A percentile compares a stretch with the other conserved stretches of the same genome.
Evolutionary conservation across 2,888 invertebrate genomes (phyloP).

Genomic region (Pediacus dermestoides): DNA sequence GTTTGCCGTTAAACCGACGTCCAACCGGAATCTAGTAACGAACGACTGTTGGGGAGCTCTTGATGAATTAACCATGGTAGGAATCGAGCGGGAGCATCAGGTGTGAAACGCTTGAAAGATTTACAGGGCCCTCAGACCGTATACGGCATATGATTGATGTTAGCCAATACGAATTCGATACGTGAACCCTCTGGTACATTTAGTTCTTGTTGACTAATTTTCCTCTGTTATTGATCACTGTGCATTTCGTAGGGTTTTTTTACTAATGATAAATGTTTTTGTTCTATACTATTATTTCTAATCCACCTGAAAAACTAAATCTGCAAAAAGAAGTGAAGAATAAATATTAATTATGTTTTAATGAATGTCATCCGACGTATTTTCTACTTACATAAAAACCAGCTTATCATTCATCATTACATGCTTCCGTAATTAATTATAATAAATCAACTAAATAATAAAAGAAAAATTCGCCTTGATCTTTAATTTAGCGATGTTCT

Average conservation of each 20-base stretch:
- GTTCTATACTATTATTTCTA: too few relatives aligned
- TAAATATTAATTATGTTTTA: too few relatives aligned
- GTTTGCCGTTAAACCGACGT: neutral
- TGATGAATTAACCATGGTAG: constrained; percentile 26
- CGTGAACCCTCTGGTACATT: neutral
- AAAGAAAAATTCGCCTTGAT: too few relatives aligned
- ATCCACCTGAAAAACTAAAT: too few relatives aligned
- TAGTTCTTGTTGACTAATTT: constrained; percentile 1
- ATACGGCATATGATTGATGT: constrained; percentile 19
- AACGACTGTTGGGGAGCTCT: constrained; percentile 8
- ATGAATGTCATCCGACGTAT: too few relatives aligned
- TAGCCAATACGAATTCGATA: constrained; percentile 8
- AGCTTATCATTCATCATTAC: too few relatives aligned
- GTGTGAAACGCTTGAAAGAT: constrained; percentile 26
- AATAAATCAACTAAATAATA: too few relatives aligned
- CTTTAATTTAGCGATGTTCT: too few relatives aligned
- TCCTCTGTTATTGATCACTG: neutral
- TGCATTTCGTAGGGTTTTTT: neutral
- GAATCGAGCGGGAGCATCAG: constrained; percentile 27
- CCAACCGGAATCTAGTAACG: constrained; percentile 3
- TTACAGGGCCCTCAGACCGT: constrained; percentile 12
- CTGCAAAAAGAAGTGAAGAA: too few relatives aligned
- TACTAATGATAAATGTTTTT: constrained; percentile 1
- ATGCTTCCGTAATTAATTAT: too few relatives aligned
- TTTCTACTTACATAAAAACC: too few relatives aligned